phyloP scores from a whole-genome alignment of 2,888 invertebrate genomes.

The Gastrophysa polygoni region DNA sequence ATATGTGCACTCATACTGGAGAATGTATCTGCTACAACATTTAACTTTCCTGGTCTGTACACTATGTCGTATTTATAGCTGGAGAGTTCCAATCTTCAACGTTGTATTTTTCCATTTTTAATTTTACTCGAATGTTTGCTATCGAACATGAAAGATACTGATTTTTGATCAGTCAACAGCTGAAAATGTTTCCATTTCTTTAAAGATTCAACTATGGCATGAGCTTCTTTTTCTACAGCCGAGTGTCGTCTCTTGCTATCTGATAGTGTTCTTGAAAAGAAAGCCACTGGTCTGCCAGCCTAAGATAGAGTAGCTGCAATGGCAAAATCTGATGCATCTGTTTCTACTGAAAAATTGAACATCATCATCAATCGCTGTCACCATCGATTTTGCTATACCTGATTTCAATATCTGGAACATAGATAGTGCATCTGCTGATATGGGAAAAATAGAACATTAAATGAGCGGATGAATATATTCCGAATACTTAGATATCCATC shows the following conservation, averaged over 20 bases:
- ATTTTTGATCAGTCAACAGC: slow-evolving; percentile 3
- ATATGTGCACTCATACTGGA: slow-evolving; percentile 28
- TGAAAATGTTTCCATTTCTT: neutral
- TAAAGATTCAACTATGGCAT: slow-evolving; percentile 6
- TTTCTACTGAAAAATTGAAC: too few relatives aligned
- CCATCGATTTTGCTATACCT: too few relatives aligned
- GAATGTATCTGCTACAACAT: slow-evolving; percentile 26
- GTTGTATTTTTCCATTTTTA: neutral
- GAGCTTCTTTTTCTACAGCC: neutral
- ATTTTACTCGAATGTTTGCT: slow-evolving; percentile 3
- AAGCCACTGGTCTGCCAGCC: slow-evolving; percentile 8
- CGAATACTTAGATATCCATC: neutral
- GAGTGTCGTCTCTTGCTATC: neutral
- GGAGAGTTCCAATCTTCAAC: too few relatives aligned
- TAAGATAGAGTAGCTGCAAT: neutral
- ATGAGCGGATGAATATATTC: neutral
- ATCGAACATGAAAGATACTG: slow-evolving; percentile 2
- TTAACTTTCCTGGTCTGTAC: neutral
- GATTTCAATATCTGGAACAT: too few relatives aligned
- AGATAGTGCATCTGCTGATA: neutral
- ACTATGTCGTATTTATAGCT: neutral
- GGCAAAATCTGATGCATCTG: neutral
- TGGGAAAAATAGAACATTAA: neutral
- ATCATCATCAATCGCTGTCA: too few relatives aligned
- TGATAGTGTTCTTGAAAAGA: slow-evolving; percentile 8